A percentile compares a stretch with the other conserved stretches of the same genome.
These are phyloP conservation scores for Cyprinus carpio DNA, from an alignment of 2,113 vertebrate genomes.

Conservation along the genomic window DNA sequence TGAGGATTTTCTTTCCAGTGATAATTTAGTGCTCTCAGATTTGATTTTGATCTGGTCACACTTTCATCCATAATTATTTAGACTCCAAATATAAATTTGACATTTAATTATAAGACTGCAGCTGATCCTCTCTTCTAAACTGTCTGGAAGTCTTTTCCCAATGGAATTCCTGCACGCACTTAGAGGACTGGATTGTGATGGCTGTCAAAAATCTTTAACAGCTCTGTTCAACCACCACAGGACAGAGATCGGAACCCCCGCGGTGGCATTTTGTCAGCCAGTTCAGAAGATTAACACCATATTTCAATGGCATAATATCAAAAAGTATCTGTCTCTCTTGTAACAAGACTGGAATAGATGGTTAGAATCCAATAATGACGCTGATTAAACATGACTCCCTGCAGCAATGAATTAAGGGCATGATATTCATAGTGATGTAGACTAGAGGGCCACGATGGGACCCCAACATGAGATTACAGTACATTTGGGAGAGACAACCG, in stretches of 20 bases:
- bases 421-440: slow-evolving; percentile 22
- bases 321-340: background rate
- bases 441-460: background rate
- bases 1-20: background rate
- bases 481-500: background rate
- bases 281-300: background rate
- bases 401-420: slow-evolving; percentile 6
- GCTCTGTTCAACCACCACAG: background rate
- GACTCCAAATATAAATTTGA: slow-evolving; percentile 15
- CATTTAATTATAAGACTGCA: slow-evolving; percentile 25
- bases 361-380: slow-evolving; percentile 21
- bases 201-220: slow-evolving; percentile 30
- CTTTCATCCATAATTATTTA: slow-evolving; percentile 12
- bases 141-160: background rate
- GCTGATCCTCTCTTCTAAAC: slow-evolving; percentile 25
- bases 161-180: background rate
- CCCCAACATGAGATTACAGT: slow-evolving; percentile 1
- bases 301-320: background rate
- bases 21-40: background rate
- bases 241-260: background rate
- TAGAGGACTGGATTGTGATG: slow-evolving; percentile 9
- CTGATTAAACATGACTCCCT: slow-evolving; percentile 36
- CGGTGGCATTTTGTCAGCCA: background rate
- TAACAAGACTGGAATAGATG: slow-evolving; percentile 3
- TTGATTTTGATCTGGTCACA: slow-evolving; percentile 17